Conservation (phyloP, 2,113 vertebrate species). For the Sylvietta virens region DNA sequence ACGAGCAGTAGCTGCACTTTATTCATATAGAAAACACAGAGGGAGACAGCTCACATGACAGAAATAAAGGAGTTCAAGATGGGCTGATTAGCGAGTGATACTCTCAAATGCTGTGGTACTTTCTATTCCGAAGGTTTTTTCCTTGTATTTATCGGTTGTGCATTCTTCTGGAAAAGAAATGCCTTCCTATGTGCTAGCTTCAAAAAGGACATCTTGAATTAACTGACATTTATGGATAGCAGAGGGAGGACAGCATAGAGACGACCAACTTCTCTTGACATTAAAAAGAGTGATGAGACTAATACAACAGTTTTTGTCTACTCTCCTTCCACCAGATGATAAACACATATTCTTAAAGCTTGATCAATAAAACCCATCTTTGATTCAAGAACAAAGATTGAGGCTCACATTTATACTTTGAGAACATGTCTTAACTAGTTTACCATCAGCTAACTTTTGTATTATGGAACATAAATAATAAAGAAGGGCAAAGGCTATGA, state of each 20-base stretch:
- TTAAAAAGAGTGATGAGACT: neutral
- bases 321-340: neutral
- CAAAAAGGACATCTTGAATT: neutral
- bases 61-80: neutral
- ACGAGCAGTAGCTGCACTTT: neutral
- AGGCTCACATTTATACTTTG: neutral
- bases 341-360: neutral
- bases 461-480: neutral
- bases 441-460: neutral
- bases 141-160: neutral
- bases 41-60: neutral
- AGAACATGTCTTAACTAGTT: neutral
- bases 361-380: neutral
- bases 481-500: neutral
- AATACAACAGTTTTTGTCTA: neutral
- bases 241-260: neutral
- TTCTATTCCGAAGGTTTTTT: neutral
- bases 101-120: neutral
- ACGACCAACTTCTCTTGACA: neutral
- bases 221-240: neutral
- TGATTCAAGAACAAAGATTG: neutral
- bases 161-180: neutral
- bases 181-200: neutral
- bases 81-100: neutral
- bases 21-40: neutral